Evolutionary conservation across 1,140 invertebrate genomes (phyloP).

Genomic region (Heliothis virescens): DNA sequence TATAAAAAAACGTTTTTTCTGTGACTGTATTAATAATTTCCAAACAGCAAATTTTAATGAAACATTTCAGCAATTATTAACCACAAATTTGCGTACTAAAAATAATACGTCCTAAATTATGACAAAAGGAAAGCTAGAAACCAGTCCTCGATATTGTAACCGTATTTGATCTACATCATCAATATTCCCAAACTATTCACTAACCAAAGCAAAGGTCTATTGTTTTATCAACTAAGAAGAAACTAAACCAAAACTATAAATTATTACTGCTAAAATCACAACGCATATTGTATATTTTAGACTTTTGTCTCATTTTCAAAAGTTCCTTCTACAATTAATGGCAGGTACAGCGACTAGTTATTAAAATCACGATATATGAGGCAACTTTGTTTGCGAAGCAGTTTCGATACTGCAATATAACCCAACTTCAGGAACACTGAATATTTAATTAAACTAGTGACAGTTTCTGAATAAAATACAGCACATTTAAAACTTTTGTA

Average conservation of each 20-base stretch:
- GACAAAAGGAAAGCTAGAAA: too few species aligned
- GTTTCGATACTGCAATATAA: constrained; percentile 21
- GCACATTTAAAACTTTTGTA: constrained; percentile 24
- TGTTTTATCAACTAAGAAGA: background rate
- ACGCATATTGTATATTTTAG: background rate
- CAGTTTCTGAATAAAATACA: constrained; percentile 27
- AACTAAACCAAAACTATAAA: too few species aligned
- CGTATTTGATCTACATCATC: too few species aligned
- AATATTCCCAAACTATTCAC: too few species aligned
- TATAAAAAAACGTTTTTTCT: too few species aligned
- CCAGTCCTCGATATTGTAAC: too few species aligned
- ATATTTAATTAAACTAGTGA: constrained; percentile 33
- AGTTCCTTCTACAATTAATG: constrained; percentile 12
- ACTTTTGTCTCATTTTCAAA: constrained; percentile 8
- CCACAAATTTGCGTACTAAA: too few species aligned
- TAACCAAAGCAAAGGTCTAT: background rate
- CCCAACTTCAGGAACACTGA: constrained; percentile 17
- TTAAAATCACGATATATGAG: constrained; percentile 35
- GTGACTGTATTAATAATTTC: too few species aligned
- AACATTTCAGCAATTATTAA: too few species aligned
- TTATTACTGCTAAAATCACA: too few species aligned
- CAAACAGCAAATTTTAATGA: too few species aligned
- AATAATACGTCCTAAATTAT: too few species aligned
- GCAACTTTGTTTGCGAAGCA: constrained; percentile 8
- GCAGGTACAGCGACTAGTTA: constrained; percentile 11